Evolutionary conservation across 2,888 invertebrate species (phyloP).

Genomic region (Flexamia atlantica): DNA sequence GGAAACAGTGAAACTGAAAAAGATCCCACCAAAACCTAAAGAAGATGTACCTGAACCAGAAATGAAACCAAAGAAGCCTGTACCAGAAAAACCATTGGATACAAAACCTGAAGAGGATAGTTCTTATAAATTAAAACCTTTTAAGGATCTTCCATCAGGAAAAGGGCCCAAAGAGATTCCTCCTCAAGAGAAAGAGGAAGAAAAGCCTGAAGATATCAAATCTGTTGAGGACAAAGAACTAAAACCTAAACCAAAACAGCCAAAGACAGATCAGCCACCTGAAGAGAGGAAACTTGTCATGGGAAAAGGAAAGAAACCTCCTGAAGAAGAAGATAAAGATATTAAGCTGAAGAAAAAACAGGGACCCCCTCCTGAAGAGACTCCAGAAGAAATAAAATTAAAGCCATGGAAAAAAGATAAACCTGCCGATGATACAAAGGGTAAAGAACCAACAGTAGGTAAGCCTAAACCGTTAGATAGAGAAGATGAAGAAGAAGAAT

Average conservation of each 20-base stretch:
- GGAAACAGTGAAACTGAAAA: slow-evolving; percentile 77
- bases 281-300: slow-evolving; percentile 66
- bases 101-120: slow-evolving; percentile 66
- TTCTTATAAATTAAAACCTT: slow-evolving; percentile 67
- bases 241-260: slow-evolving; percentile 65
- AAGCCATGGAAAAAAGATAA: slow-evolving; percentile 72
- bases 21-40: slow-evolving; percentile 75
- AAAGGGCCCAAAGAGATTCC: slow-evolving; percentile 70
- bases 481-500: slow-evolving; percentile 70
- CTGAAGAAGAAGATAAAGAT: slow-evolving; percentile 70
- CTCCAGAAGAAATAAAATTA: slow-evolving; percentile 73
- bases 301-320: slow-evolving; percentile 69
- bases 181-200: slow-evolving; percentile 66
- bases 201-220: slow-evolving; percentile 62
- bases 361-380: slow-evolving; percentile 73
- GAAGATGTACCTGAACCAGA: slow-evolving; percentile 73
- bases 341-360: slow-evolving; percentile 74
- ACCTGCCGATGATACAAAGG: slow-evolving; percentile 68
- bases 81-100: slow-evolving; percentile 71
- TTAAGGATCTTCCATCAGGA: slow-evolving; percentile 69
- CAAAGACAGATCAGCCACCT: slow-evolving; percentile 61
- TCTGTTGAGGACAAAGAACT: slow-evolving; percentile 59
- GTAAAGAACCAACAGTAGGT: slow-evolving; percentile 69
- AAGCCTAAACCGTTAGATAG: slow-evolving; percentile 71
- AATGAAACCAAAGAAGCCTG: slow-evolving; percentile 68